Percentiles rank a stretch among this genome's conserved stretches.
Conservation (phyloP, 2,888 invertebrate species). For the Leptopilina syphax region DNA sequence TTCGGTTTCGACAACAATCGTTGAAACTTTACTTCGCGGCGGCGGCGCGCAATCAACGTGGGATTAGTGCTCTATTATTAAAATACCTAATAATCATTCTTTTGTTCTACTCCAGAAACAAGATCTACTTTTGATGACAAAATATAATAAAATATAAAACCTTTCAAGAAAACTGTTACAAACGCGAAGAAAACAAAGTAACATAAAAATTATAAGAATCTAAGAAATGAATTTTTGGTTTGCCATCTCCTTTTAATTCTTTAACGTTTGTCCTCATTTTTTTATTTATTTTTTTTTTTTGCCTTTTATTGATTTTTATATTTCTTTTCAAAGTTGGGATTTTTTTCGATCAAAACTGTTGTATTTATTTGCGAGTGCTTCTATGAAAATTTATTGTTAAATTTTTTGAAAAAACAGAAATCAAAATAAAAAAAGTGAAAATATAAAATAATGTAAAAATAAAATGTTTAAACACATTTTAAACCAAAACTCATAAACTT, state of each 20-base stretch:
- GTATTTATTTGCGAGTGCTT: too few relatives aligned
- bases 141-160: constrained; percentile 2
- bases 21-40: neutral
- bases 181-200: neutral
- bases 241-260: neutral
- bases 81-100: constrained; percentile 12
- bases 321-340: too few relatives aligned
- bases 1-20: constrained; percentile 27
- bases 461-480: too few relatives aligned
- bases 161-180: neutral
- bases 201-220: neutral
- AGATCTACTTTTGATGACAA: constrained; percentile 15
- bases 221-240: neutral
- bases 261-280: neutral
- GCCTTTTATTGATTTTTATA: too few relatives aligned
- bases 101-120: constrained; percentile 12
- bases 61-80: constrained; percentile 15
- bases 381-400: too few relatives aligned
- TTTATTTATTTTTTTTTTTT: neutral
- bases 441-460: too few relatives aligned
- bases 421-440: too few relatives aligned
- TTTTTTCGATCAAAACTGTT: too few relatives aligned
- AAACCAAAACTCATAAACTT: too few relatives aligned
- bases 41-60: constrained; percentile 4
- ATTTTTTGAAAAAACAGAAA: too few relatives aligned